A percentile compares a stretch with the other conserved stretches of the same genome.
Evolutionary conservation across 2,888 invertebrate genomes (phyloP).

Genomic region (Drosophila infuscata): DNA sequence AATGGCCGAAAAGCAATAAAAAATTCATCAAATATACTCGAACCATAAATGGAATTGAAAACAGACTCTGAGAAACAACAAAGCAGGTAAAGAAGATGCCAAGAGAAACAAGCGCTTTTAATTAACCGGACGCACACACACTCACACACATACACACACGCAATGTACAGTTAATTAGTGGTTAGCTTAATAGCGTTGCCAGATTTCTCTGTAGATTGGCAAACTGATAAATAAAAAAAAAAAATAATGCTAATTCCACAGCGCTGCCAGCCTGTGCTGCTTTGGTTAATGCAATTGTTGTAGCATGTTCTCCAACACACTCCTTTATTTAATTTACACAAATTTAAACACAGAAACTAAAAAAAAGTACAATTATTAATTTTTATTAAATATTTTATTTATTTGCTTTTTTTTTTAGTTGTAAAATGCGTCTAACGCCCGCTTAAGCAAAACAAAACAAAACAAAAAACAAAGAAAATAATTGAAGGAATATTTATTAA

Average conservation of each 20-base stretch:
- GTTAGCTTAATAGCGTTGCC: slow-evolving; percentile 31
- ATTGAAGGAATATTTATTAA: slow-evolving; percentile 39
- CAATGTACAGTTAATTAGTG: slow-evolving; percentile 36
- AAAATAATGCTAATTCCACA: neutral
- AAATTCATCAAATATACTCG: slow-evolving; percentile 8
- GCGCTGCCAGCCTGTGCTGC: slow-evolving; percentile 31
- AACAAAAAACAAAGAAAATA: slow-evolving; percentile 18
- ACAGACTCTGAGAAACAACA: slow-evolving; percentile 28
- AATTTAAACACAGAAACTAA: slow-evolving; percentile 57
- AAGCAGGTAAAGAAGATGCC: slow-evolving; percentile 51
- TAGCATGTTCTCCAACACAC: neutral
- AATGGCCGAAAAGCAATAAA: slow-evolving; percentile 49
- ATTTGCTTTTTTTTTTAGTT: slow-evolving; percentile 33
- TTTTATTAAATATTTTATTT: slow-evolving; percentile 38
- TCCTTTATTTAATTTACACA: neutral
- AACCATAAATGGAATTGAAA: slow-evolving; percentile 34
- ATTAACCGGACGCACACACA: slow-evolving; percentile 50
- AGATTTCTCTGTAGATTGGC: slow-evolving; percentile 14
- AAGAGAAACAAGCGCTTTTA: slow-evolving; percentile 64
- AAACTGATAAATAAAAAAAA: neutral
- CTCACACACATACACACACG: slow-evolving; percentile 9
- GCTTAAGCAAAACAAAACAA: slow-evolving; percentile 14
- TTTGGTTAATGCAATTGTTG: neutral
- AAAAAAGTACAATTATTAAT: slow-evolving; percentile 56
- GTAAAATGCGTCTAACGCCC: slow-evolving; percentile 49